Conservation (phyloP, 1,140 invertebrate species). For the Semibalanus balanoides region DNA sequence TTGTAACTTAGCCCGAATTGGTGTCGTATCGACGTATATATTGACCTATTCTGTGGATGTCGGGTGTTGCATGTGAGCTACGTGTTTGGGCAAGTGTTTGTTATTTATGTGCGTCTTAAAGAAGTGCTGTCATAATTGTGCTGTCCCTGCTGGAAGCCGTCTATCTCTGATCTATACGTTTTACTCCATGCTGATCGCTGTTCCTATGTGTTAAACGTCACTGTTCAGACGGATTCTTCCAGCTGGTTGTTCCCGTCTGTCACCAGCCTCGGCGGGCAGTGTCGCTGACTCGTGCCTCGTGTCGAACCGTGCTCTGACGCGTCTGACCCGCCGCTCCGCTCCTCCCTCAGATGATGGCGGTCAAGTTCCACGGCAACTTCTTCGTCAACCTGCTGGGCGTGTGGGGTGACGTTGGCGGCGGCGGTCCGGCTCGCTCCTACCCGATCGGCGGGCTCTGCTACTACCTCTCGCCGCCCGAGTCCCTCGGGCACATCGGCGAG, state of each 20-base stretch:
- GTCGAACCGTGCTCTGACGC: too few species aligned
- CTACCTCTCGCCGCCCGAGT: constrained; percentile 96
- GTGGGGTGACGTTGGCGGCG: constrained; percentile 94
- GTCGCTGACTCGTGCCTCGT: background rate
- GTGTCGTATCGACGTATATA: too few species aligned
- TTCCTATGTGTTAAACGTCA: too few species aligned
- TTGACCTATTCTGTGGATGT: too few species aligned
- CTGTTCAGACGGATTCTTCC: background rate
- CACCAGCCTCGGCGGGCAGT: background rate
- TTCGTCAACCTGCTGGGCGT: constrained; percentile 95
- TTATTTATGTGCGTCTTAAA: too few species aligned
- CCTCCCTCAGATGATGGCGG: constrained; percentile 75
- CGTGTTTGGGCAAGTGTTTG: too few species aligned
- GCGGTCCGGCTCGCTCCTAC: constrained; percentile 79
- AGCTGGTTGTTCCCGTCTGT: background rate
- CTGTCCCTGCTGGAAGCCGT: too few species aligned
- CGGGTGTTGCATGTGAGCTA: too few species aligned
- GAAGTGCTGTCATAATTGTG: too few species aligned
- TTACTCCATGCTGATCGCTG: too few species aligned
- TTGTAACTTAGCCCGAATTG: too few species aligned
- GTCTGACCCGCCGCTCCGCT: background rate
- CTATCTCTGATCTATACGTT: too few species aligned
- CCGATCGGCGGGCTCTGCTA: constrained; percentile 96
- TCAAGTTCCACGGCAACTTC: constrained; percentile 94
- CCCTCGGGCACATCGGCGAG: constrained; percentile 81